phyloP scores from a whole-genome alignment of 2,113 vertebrate genomes.

The Perccottus glenii region DNA sequence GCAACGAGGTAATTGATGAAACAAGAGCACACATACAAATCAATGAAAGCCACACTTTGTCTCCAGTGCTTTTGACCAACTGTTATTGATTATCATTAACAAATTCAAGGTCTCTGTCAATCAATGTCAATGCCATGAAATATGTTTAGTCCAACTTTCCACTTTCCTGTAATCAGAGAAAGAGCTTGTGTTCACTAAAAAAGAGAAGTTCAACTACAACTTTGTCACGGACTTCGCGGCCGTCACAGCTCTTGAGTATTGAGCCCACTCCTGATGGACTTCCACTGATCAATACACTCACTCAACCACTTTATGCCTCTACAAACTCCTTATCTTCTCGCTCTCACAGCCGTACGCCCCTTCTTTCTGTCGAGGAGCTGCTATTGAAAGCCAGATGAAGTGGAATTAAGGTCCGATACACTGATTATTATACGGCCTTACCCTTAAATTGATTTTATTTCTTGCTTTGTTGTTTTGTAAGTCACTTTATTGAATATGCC shows the following conservation, averaged over 20 bases:
- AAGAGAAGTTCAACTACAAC: not conserved
- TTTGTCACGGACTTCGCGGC: not conserved
- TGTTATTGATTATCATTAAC: not conserved
- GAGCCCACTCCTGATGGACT: conserved; percentile 55
- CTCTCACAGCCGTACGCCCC: not conserved
- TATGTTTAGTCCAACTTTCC: not conserved
- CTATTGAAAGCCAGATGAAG: conserved; percentile 65
- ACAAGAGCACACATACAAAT: not conserved
- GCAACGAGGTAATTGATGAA: not conserved
- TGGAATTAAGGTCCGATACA: conserved; percentile 55
- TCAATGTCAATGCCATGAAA: not conserved
- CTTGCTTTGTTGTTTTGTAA: conserved; percentile 17
- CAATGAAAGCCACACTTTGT: not conserved
- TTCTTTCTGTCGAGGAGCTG: conserved; percentile 27
- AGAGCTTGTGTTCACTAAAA: too few relatives aligned
- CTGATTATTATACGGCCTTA: conserved; percentile 58
- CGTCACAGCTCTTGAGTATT: conserved; percentile 47
- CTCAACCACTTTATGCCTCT: conserved; percentile 34
- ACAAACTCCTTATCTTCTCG: conserved; percentile 18
- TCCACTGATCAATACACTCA: conserved; percentile 56
- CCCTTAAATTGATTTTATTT: conserved; percentile 61
- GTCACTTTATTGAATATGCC: too few relatives aligned
- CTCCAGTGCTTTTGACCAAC: not conserved
- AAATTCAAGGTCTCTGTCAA: not conserved
- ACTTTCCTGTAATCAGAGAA: too few relatives aligned